Percentiles rank a stretch among this genome's conserved stretches.
These are phyloP conservation scores for Wiebesia pumilae DNA, from an alignment of 1,140 invertebrate genomes.

Conservation along the genomic window DNA sequence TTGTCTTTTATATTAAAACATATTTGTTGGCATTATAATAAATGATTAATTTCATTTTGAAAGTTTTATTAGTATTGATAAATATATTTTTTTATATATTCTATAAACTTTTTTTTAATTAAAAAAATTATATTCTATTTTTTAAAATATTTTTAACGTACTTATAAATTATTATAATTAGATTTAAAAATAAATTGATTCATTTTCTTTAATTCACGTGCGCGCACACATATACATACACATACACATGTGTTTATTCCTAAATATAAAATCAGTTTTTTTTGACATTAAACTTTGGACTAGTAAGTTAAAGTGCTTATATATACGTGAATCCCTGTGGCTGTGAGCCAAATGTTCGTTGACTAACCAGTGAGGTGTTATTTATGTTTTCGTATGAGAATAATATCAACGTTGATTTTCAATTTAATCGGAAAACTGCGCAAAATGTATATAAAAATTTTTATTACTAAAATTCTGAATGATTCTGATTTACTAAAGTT, in stretches of 20 bases:
- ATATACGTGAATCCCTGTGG: not conserved
- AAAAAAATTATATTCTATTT: not conserved
- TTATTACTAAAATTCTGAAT: not conserved
- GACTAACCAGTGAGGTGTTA: not conserved
- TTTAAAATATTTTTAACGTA: too few relatives aligned
- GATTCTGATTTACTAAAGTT: not conserved
- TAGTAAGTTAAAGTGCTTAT: not conserved
- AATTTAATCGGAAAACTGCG: constrained; percentile 4
- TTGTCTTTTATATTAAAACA: not conserved
- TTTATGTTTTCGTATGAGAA: not conserved
- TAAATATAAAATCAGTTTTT: not conserved
- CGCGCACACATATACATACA: too few relatives aligned
- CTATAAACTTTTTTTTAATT: not conserved
- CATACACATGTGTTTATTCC: not conserved
- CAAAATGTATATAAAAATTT: not conserved
- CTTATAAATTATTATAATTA: too few relatives aligned
- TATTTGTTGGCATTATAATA: not conserved
- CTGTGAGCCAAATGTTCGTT: not conserved
- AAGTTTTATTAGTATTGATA: not conserved
- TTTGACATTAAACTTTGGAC: not conserved
- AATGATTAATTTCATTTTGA: too few relatives aligned
- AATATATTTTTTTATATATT: not conserved
- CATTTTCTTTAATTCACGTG: too few relatives aligned
- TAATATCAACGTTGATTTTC: not conserved
- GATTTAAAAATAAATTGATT: too few relatives aligned